Base-by-base conservation (phyloP, 2,888 invertebrate species). In the Saturnia japonica region DNA sequence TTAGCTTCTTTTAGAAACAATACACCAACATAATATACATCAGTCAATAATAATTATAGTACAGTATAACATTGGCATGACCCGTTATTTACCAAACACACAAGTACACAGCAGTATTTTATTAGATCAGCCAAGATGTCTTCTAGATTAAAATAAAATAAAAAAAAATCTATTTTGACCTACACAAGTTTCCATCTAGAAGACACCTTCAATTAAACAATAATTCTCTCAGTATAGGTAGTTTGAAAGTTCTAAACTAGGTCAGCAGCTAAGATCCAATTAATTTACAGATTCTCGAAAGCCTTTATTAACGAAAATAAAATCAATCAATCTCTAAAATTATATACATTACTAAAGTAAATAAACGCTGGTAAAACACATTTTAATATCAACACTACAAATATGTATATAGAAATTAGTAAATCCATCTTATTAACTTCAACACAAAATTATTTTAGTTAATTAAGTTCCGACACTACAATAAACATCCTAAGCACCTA, bases 221-320 rank as follows among this genome's bases (percentile, higher is more conserved):
- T n/a, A n/a, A 54, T 25, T 14, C 1, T 22, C 6, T 22, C 22
- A 60, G 28, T 60, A 28, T 60, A 28, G n/a, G n/a, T n/a, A n/a
- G 28, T 60, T 28, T 14, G 57, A 57, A 57, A 57, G 14, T 28
- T 60, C 57, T 60, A 60, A 11, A 60, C 57, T 60, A 60, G 28
- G 28, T 14, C 57, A 60, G 28, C 57, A 60, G 57, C 57, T 60
- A 25, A 28, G 57, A 28, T 60, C 28, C 57, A 60, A 60, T 25
- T 60, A 60, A 60, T 28, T 60, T 60, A 60, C 57, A 60, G 57
- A 28, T 28, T 60, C 57, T 28, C 28, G 28, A 14, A 60, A 25
- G 1, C 14, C 7, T 47, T 19, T 19, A 19, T 19, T 47, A 47
- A 7, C 47, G 19, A 47, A 47, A n/a, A 47, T 47, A 7, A 47